phyloP scores from a whole-genome alignment of 2,888 invertebrate genomes.

The Rhamphomyia laevipes region DNA sequence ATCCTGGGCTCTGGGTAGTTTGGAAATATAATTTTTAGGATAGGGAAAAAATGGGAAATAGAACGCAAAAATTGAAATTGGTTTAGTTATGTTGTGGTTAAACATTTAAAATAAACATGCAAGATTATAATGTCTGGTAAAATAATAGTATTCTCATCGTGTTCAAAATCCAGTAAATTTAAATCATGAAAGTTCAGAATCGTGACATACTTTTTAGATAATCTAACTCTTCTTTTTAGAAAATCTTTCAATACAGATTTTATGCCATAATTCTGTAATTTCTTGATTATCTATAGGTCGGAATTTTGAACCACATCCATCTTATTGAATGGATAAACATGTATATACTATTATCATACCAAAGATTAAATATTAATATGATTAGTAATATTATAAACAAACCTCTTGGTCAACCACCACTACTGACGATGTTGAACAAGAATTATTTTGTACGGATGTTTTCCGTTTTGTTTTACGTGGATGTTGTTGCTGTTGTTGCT shows the following conservation, averaged over 20 bases:
- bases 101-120: background rate
- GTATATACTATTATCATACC: background rate
- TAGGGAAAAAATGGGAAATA: background rate
- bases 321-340: too few species aligned
- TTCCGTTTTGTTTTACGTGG: slow-evolving; percentile 10
- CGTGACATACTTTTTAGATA: too few species aligned
- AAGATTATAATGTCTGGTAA: background rate
- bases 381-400: slow-evolving; percentile 14
- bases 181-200: too few species aligned
- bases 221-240: too few species aligned
- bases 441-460: background rate
- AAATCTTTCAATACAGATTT: too few species aligned
- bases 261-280: too few species aligned
- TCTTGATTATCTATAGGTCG: too few species aligned
- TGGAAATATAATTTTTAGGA: background rate
- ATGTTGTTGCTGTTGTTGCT: slow-evolving; percentile 15
- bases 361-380: background rate
- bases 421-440: slow-evolving; percentile 8
- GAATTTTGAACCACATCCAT: too few species aligned
- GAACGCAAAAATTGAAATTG: background rate
- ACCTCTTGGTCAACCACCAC: slow-evolving; percentile 20
- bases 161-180: too few species aligned
- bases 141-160: background rate
- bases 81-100: too few species aligned
- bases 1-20: slow-evolving; percentile 22